Evolutionary conservation across 92 coral and sea anemone genomes (phyloP).

Genomic region (Actinostola sp.): DNA sequence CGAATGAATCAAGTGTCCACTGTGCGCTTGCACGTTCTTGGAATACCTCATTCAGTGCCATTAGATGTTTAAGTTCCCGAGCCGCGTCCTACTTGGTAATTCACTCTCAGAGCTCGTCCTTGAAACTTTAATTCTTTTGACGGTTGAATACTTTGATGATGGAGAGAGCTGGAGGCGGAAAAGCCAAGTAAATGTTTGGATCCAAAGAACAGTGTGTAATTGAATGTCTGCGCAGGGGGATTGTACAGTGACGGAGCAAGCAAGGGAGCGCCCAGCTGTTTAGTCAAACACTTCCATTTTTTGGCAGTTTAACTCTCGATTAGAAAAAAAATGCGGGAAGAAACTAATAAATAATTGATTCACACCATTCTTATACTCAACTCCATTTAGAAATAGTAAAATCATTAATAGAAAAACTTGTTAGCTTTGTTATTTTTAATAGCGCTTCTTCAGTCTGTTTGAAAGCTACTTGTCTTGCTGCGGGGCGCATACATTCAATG

Average conservation of each 20-base stretch:
- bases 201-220: conserved; percentile 11
- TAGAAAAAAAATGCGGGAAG: not conserved
- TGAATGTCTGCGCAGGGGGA: conserved; percentile 25
- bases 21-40: no score
- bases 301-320: not conserved
- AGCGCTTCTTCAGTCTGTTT: no score
- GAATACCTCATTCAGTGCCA: not conserved
- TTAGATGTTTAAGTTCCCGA: not conserved
- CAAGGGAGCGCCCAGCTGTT: conserved; percentile 23
- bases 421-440: no score
- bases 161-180: conserved; percentile 18
- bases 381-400: not conserved
- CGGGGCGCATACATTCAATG: not conserved
- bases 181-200: not conserved
- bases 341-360: not conserved
- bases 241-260: conserved; percentile 25
- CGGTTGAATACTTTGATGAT: conserved; percentile 2
- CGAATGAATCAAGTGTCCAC: no score
- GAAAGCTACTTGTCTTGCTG: no score
- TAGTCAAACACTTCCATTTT: conserved; percentile 8
- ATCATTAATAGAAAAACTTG: not conserved
- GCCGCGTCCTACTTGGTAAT: not conserved
- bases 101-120: not conserved
- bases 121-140: not conserved
- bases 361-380: not conserved